These are phyloP conservation scores for Siderastrea siderea DNA, from an alignment of 92 coral and sea anemone species.

Conservation along the genomic window DNA sequence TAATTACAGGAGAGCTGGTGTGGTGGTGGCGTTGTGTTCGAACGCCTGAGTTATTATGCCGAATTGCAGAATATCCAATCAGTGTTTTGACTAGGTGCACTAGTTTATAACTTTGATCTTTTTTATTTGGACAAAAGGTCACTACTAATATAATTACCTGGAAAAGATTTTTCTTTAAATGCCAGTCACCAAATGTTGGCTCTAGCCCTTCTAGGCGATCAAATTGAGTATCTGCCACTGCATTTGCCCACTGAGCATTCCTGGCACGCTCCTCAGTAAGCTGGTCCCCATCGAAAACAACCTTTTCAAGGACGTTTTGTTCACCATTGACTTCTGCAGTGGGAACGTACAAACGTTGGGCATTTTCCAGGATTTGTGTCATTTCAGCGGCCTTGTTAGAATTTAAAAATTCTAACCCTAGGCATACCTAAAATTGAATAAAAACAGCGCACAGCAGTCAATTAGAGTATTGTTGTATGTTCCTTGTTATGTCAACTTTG, in stretches of 20 bases:
- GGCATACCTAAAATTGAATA: slow-evolving; percentile 15
- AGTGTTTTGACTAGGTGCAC: too few relatives aligned
- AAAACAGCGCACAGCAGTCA: background rate
- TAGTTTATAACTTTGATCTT: too few relatives aligned
- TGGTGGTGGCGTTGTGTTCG: too few relatives aligned
- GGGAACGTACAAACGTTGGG: slow-evolving; percentile 25
- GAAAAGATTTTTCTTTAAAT: background rate
- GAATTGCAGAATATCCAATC: too few relatives aligned
- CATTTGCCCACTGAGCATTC: slow-evolving; percentile 57
- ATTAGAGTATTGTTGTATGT: too few relatives aligned
- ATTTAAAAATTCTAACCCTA: slow-evolving; percentile 35
- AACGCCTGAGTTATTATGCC: too few relatives aligned
- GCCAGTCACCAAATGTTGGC: slow-evolving; percentile 67
- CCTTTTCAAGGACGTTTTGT: slow-evolving; percentile 23
- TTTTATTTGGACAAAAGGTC: too few relatives aligned
- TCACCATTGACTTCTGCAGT: slow-evolving; percentile 11
- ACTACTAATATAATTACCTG: background rate
- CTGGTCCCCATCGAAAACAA: slow-evolving; percentile 63
- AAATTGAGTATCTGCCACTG: slow-evolving; percentile 26
- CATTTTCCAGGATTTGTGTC: slow-evolving; percentile 27
- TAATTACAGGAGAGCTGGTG: too few relatives aligned
- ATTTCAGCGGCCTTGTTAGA: slow-evolving; percentile 37
- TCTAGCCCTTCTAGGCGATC: slow-evolving; percentile 50
- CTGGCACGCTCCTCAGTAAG: slow-evolving; percentile 58
- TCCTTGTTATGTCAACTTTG: too few relatives aligned